phyloP scores from a whole-genome alignment of 2,888 invertebrate genomes.

The Mayetiola destructor region DNA sequence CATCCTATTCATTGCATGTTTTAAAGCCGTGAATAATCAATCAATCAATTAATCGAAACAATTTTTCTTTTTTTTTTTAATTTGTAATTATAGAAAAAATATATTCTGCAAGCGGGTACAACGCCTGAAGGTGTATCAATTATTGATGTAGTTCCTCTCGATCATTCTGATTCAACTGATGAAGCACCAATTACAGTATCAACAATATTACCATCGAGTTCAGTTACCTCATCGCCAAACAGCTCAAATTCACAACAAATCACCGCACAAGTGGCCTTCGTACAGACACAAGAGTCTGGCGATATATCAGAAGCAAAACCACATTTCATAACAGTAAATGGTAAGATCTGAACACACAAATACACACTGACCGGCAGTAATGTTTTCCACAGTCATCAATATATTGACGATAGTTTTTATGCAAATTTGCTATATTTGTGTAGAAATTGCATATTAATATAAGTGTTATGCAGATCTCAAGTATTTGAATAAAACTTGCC shows the following conservation, averaged over 20 bases:
- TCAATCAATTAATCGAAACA: too few species aligned
- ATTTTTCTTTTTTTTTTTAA: not conserved
- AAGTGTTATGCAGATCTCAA: too few species aligned
- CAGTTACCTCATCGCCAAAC: conserved; percentile 25
- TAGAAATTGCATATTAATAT: too few species aligned
- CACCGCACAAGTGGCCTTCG: conserved; percentile 31
- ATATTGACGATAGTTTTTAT: too few species aligned
- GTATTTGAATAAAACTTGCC: too few species aligned
- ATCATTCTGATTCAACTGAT: conserved; percentile 31
- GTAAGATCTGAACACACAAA: conserved; percentile 21
- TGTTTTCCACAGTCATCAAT: not conserved
- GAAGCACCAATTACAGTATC: conserved; percentile 21
- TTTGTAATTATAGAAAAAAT: conserved; percentile 25
- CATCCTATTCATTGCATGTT: not conserved
- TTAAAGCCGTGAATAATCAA: not conserved
- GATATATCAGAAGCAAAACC: conserved; percentile 25
- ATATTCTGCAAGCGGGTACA: conserved; percentile 23
- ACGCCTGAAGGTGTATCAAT: conserved; percentile 25
- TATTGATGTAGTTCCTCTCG: conserved; percentile 32
- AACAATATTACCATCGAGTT: conserved; percentile 19
- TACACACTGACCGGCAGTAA: not conserved
- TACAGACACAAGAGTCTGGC: conserved; percentile 25
- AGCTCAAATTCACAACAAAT: conserved; percentile 29
- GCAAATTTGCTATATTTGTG: too few species aligned
- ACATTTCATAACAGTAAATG: conserved; percentile 32